These are phyloP conservation scores for Ostrea denselamellosa DNA, from an alignment of 1,140 invertebrate genomes.

Conservation along the genomic window DNA sequence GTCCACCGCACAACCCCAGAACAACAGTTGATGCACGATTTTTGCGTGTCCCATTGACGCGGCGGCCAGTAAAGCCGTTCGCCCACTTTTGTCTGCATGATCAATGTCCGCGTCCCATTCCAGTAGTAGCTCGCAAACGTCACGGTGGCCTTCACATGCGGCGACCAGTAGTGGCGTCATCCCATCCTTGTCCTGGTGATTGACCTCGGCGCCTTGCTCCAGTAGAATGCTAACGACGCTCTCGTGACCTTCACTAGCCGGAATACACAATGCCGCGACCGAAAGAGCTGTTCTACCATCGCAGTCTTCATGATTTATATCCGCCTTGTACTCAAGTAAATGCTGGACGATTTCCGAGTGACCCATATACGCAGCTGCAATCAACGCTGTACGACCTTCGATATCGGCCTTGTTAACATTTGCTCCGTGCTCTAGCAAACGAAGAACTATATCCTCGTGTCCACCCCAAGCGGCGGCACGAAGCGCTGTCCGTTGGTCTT, in stretches of 20 bases:
- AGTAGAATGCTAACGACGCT: conserved; percentile 83
- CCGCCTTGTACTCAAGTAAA: conserved; percentile 72
- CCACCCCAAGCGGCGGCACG: conserved; percentile 95
- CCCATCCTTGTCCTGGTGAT: conserved; percentile 94
- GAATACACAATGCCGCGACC: conserved; percentile 83
- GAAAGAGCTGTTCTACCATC: conserved; percentile 81
- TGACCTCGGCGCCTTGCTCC: conserved; percentile 85
- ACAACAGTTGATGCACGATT: conserved; percentile 89
- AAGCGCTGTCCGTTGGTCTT: conserved; percentile 91
- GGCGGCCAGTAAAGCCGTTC: conserved; percentile 88
- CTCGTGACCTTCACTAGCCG: conserved; percentile 86
- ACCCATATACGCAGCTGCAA: conserved; percentile 82
- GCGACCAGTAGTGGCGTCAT: conserved; percentile 95
- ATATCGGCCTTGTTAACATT: conserved; percentile 88
- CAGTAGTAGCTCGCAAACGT: conserved; percentile 90
- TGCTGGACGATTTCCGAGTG: conserved; percentile 80
- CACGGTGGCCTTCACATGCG: conserved; percentile 82
- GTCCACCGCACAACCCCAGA: conserved; percentile 94
- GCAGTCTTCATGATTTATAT: conserved; percentile 77
- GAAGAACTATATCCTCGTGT: conserved; percentile 93
- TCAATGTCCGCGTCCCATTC: conserved; percentile 93
- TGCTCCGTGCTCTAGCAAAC: conserved; percentile 90
- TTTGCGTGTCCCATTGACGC: conserved; percentile 91
- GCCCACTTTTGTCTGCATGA: conserved; percentile 87
- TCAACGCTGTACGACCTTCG: conserved; percentile 87